phyloP scores from a whole-genome alignment of 2,888 invertebrate genomes.

The Hirtodrosophila cameraria region DNA sequence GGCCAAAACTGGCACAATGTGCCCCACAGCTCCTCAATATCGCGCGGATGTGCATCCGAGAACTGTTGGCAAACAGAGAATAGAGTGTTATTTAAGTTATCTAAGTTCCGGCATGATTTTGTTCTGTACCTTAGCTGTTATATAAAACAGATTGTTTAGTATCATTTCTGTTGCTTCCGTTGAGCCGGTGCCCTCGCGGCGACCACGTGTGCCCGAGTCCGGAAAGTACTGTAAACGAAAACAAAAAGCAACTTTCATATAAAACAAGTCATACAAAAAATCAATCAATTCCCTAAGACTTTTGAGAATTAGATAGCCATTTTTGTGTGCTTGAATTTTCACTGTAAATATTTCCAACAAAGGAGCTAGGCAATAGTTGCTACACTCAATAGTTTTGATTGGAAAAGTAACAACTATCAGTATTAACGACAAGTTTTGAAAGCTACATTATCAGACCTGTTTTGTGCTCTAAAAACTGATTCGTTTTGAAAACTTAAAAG shows the following conservation, averaged over 20 bases:
- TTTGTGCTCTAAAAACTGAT: too few relatives aligned
- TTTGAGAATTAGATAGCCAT: too few relatives aligned
- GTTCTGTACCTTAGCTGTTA: constrained; percentile 98
- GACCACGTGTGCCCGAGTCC: constrained; percentile 87
- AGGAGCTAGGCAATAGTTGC: too few relatives aligned
- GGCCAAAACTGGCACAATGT: constrained; percentile 98
- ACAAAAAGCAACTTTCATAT: constrained; percentile 20
- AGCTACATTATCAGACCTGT: too few relatives aligned
- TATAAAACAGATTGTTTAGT: constrained; percentile 98
- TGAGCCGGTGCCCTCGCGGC: constrained; percentile 98
- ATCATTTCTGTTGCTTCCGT: constrained; percentile 99
- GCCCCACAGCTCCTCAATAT: constrained; percentile 98
- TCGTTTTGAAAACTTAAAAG: too few relatives aligned
- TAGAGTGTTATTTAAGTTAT: constrained; percentile 1
- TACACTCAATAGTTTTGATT: too few relatives aligned
- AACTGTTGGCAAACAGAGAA: constrained; percentile 86
- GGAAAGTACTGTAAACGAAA: constrained; percentile 85
- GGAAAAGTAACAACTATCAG: too few relatives aligned
- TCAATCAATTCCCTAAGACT: too few relatives aligned
- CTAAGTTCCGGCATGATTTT: constrained; percentile 5
- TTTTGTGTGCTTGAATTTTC: too few relatives aligned
- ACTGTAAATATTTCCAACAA: too few relatives aligned
- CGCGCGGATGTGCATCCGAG: constrained; percentile 97
- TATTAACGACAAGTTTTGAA: too few relatives aligned
- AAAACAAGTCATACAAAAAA: too few relatives aligned